Base-by-base conservation (phyloP, 2,113 vertebrate species). In the Chaenogobius annularis region DNA sequence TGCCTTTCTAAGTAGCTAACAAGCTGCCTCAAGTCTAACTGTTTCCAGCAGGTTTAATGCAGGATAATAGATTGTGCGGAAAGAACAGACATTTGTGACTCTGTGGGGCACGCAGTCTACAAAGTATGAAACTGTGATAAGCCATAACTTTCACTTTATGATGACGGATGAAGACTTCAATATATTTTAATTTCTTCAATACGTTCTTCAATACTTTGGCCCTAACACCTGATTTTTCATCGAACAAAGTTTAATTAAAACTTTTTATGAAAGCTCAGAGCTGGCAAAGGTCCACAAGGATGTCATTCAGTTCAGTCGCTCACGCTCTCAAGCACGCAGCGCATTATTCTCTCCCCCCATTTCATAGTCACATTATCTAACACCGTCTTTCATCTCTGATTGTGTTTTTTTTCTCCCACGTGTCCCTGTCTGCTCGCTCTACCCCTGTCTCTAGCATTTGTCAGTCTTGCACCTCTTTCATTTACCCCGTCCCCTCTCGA, bases 301-400 rank as follows among this genome's bases (percentile, higher is more conserved):
- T 47, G 47, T 50, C 15, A 73, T 81, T 66, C 71, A n/a, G 47
- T 8, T 52, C 68, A 66, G 66, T 72, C 40, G 10, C 67, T 81
- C 72, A 81, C 71, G 75, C 73, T 83, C 64, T 56, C 31, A 69
- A 11, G 64, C 81, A 67, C 72, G 55, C 31, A 22, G 50, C 66
- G 64, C 3, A 22, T 73, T 75, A 78, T 78, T 65, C 67, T 86
- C 78, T 78, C 56, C 58, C 77, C 76, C 79, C 79, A 65, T 84
- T 90, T 87, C 75, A 85, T 82, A 75, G 44, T 63, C 68, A 73
- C 66, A 72, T 74, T 64, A 58, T 86, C 72, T 77, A 47, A 78
- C 47, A 83, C 35, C 70, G 48, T 48, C 52, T 68, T 48, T 65
- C 69, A 55, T 72, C 54, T 75, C 70, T 74, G 55, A 74, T n/a